A percentile compares a stretch with the other conserved stretches of the same genome.
Conservation (phyloP, 2,888 invertebrate species). For the Taphrorychus bicolor region DNA sequence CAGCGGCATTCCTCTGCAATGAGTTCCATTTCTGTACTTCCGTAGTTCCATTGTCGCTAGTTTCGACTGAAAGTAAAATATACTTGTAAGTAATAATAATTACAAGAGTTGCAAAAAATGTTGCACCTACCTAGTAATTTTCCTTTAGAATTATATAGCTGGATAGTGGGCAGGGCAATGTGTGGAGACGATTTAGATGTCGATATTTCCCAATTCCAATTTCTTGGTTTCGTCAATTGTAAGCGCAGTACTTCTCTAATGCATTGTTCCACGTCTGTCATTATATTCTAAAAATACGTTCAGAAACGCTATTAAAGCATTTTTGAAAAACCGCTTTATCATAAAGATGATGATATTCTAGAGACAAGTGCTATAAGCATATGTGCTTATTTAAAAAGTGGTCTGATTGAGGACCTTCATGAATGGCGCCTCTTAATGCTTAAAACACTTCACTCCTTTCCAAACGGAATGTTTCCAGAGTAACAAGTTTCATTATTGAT, state of each 20-base stretch:
- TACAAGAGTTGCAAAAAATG: background rate
- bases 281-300: conserved; percentile 22
- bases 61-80: conserved; percentile 64
- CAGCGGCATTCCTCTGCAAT: background rate
- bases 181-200: conserved; percentile 70
- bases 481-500: too few relatives aligned
- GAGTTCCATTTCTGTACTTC: conserved; percentile 56
- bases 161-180: conserved; percentile 67
- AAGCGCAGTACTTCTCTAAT: conserved; percentile 65
- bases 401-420: too few relatives aligned
- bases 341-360: too few relatives aligned
- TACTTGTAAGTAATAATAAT: background rate
- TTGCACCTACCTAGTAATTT: conserved; percentile 53
- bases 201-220: conserved; percentile 70
- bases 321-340: too few relatives aligned
- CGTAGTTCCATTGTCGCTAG: conserved; percentile 65
- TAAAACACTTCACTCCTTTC: too few relatives aligned
- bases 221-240: conserved; percentile 67
- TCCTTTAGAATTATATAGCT: conserved; percentile 70
- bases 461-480: too few relatives aligned
- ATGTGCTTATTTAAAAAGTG: too few relatives aligned
- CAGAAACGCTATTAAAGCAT: too few relatives aligned
- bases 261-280: conserved; percentile 43
- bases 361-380: too few relatives aligned
- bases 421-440: too few relatives aligned